Evolutionary conservation across 2,888 invertebrate genomes (phyloP), one percentile per base, ranked within the genome.

Genomic region (Oxystoma pomonae): DNA sequence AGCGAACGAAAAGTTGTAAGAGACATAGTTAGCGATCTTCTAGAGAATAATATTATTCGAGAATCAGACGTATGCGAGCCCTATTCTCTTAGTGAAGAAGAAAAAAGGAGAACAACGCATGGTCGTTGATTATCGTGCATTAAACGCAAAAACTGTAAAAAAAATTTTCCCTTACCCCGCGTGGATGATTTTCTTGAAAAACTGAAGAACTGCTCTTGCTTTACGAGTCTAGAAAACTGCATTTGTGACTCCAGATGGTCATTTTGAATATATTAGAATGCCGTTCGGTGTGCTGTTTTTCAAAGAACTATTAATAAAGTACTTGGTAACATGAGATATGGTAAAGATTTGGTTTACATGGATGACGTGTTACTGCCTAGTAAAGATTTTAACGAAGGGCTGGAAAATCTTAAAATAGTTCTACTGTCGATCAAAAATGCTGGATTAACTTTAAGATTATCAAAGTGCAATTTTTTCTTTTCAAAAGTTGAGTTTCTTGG

Each of bases 221-320:
- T 59, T 18, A 59, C 59, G 7, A 55, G n/a, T n/a, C n/a, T n/a
- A n/a, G n/a, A n/a, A n/a, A n/a, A n/a, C n/a, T 50, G 67, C 68
- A 0, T 63, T 65, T 0, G 77, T n/a, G n/a, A n/a, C n/a, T n/a
- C n/a, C n/a, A n/a, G n/a, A n/a, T n/a, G n/a, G n/a, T n/a, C n/a
- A n/a, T n/a, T n/a, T n/a, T n/a, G n/a, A n/a, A n/a, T n/a, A n/a
- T n/a, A n/a, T n/a, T n/a, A n/a, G n/a, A n/a, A n/a, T n/a, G n/a
- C n/a, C n/a, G n/a, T n/a, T n/a, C n/a, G n/a, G n/a, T n/a, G n/a
- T n/a, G n/a, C 69, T 1, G 70, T 72, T 9, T 77, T 74, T 66
- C 74, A 74, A 58, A 50, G 60, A 69, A 19, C 71, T 12, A 70
- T 75, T 62, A 73, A 75, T 59, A 63, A 64, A 9, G 66, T 69